Evolutionary conservation across 37 sponge, comb jelly and placozoan genomes (phyloP).

Genomic region (Bolinopsis microptera): DNA sequence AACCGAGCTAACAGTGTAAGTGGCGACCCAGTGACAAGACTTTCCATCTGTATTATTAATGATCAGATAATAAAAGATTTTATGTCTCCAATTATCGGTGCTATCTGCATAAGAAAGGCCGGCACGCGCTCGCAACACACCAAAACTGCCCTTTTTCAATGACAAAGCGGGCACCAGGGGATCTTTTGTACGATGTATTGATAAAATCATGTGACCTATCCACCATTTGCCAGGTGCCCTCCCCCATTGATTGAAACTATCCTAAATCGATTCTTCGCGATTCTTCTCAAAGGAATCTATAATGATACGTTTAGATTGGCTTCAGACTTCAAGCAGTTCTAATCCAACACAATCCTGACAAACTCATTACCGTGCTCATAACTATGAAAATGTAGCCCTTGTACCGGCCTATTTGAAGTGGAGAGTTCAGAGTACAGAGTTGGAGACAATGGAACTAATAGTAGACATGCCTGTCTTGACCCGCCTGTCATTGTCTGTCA

Average conservation of each 20-base stretch:
- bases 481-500: too few relatives aligned
- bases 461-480: too few relatives aligned
- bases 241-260: not conserved
- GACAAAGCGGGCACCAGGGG: not conserved
- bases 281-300: not conserved
- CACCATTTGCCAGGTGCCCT: too few relatives aligned
- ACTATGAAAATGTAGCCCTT: not conserved
- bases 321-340: not conserved
- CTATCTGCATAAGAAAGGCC: not conserved
- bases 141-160: not conserved
- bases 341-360: not conserved
- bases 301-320: not conserved
- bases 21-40: too few relatives aligned
- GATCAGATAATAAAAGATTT: not conserved
- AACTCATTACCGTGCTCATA: not conserved
- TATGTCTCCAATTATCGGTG: not conserved
- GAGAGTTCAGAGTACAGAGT: too few relatives aligned
- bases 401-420: not conserved
- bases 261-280: not conserved
- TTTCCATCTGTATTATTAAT: too few relatives aligned
- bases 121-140: not conserved
- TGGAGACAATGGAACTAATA: too few relatives aligned
- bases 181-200: too few relatives aligned
- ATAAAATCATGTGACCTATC: too few relatives aligned
- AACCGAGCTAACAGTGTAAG: too few relatives aligned